Base-by-base conservation (phyloP, 2,888 invertebrate species). In the Lepidocyrtinus sp. region DNA sequence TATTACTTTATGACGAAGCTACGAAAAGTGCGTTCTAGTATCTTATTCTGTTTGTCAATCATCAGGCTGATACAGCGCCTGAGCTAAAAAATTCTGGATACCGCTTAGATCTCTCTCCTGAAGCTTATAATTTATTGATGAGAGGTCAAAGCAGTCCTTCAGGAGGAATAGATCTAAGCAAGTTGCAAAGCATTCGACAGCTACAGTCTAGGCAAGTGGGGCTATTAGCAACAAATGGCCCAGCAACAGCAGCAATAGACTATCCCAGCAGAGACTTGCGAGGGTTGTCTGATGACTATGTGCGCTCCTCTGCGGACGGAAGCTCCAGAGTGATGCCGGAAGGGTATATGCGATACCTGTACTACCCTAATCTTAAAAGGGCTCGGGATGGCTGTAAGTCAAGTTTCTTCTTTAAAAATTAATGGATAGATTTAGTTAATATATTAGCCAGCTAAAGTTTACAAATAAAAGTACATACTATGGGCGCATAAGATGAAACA, bases 351-450 rank as follows among this genome's bases (percentile, higher is more conserved):
- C 75, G 81, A 7, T 75, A 71, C 45, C 68, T 69, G 45, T 21
- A 75, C 17, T 74, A 70, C 27, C 68, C 75, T 21, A 81, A 75
- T 61, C 26, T 81, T n/a, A 81, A 81, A 46, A 71, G 81, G 71
- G 74, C 80, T 24, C 50, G 81, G 17, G 81, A 81, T 75, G 81
- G 81, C 61, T 81, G 81, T 81, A 75, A 81, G 81, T 75, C 61
- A 55, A 65, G 15, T 5, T 27, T 55, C 46, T 19, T 19, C 24
- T n/a, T n/a, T n/a, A n/a, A n/a, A n/a, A n/a, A n/a, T n/a, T n/a
- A n/a, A n/a, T n/a, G n/a, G n/a, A n/a, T n/a, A n/a, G n/a, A n/a
- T n/a, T n/a, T n/a, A n/a, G n/a, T n/a, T n/a, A n/a, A n/a, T n/a
- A n/a, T n/a, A n/a, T n/a, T n/a, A n/a, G n/a, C n/a, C n/a, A n/a